Percentiles rank a stretch among this genome's conserved stretches.
Evolutionary conservation across 92 coral and sea anemone species (phyloP).

Genomic region (Epizoanthus rinbou): DNA sequence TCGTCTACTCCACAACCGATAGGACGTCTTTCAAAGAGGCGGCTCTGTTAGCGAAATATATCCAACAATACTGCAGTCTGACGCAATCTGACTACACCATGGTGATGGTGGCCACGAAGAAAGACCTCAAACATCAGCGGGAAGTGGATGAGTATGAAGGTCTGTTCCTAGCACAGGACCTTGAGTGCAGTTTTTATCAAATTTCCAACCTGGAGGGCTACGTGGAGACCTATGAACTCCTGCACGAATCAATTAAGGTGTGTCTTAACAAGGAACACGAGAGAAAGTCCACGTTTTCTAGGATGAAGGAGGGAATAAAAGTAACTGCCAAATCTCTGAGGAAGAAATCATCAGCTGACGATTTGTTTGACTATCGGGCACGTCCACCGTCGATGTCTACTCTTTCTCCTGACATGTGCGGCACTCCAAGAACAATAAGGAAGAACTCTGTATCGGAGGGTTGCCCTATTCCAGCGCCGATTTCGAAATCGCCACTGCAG

Average conservation of each 20-base stretch:
- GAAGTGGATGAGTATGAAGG: conserved; percentile 90
- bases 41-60: conserved; percentile 79
- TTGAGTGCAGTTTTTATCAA: conserved; percentile 82
- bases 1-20: conserved; percentile 91
- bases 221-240: conserved; percentile 70
- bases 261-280: conserved; percentile 59
- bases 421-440: conserved; percentile 1
- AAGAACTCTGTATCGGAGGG: conserved; percentile 18
- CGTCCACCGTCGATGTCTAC: conserved; percentile 24
- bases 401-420: conserved; percentile 22
- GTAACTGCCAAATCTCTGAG: conserved; percentile 76
- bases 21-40: conserved; percentile 91
- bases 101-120: conserved; percentile 82
- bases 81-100: conserved; percentile 58
- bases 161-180: conserved; percentile 73
- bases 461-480: not conserved
- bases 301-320: conserved; percentile 79
- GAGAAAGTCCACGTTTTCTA: conserved; percentile 66
- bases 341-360: conserved; percentile 55
- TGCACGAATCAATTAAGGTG: conserved; percentile 67
- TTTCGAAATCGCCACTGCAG: conserved; percentile 7
- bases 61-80: conserved; percentile 70
- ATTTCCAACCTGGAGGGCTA: conserved; percentile 82
- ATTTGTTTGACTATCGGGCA: conserved; percentile 13
- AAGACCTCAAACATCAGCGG: conserved; percentile 72